Percentiles rank a stretch among this genome's conserved stretches.
phyloP scores from a whole-genome alignment of 2,888 invertebrate genomes.

The Nycteola revayana region DNA sequence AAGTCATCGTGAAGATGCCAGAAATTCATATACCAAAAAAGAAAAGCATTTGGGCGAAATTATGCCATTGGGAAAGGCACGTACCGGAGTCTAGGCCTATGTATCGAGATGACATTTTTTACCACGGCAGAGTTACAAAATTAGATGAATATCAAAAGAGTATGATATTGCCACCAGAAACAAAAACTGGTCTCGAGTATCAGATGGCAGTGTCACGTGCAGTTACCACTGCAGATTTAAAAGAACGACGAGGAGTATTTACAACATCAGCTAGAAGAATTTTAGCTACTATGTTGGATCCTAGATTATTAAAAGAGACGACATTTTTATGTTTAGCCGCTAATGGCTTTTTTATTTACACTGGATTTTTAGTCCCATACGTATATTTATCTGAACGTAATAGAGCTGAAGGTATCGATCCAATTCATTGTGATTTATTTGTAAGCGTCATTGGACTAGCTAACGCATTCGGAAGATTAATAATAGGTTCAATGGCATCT shows the following conservation, averaged over 20 bases:
- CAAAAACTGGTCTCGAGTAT: conserved; percentile 68
- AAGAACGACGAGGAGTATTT: conserved; percentile 59
- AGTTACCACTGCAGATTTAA: conserved; percentile 58
- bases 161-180: conserved; percentile 42
- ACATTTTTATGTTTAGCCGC: conserved; percentile 55
- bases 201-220: conserved; percentile 71
- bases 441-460: conserved; percentile 62
- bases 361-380: conserved; percentile 65
- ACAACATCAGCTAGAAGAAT: conserved; percentile 67
- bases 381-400: conserved; percentile 61
- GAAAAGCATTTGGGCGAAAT: conserved; percentile 49
- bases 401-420: conserved; percentile 46
- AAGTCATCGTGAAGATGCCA: conserved; percentile 39
- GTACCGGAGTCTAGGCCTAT: conserved; percentile 61
- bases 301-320: conserved; percentile 49
- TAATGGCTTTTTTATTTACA: conserved; percentile 53
- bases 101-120: conserved; percentile 74
- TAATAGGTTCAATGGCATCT: conserved; percentile 50
- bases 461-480: conserved; percentile 56
- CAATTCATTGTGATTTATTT: conserved; percentile 52
- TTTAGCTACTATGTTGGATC: conserved; percentile 72
- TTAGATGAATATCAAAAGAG: conserved; percentile 67
- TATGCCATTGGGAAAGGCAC: conserved; percentile 64
- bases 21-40: conserved; percentile 28
- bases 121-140: conserved; percentile 56